A percentile compares a stretch with the other conserved stretches of the same genome.
These are phyloP conservation scores for Leptobrachium ailaonicum DNA, from an alignment of 2,113 vertebrate species.

Conservation along the genomic window DNA sequence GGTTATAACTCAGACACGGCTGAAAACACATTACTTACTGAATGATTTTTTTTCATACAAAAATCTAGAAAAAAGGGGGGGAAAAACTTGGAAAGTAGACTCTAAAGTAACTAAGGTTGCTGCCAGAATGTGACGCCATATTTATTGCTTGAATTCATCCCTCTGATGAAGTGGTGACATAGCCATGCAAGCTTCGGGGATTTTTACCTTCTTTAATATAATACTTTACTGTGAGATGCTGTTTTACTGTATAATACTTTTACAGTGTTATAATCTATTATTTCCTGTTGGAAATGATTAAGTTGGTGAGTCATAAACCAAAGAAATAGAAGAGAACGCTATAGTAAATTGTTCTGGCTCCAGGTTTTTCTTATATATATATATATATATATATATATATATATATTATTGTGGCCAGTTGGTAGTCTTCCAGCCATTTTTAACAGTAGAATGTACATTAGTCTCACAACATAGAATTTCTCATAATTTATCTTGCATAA, in stretches of 20 bases:
- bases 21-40: too few species aligned
- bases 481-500: too few species aligned
- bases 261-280: slow-evolving; percentile 33
- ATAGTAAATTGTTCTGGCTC: background rate
- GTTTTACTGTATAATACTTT: slow-evolving; percentile 13
- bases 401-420: background rate
- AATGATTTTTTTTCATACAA: too few species aligned
- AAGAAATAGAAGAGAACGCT: slow-evolving; percentile 24
- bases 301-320: slow-evolving; percentile 21
- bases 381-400: background rate
- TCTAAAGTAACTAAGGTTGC: background rate
- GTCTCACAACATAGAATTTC: too few species aligned
- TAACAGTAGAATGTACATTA: too few species aligned
- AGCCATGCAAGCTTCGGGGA: background rate
- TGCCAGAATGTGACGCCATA: slow-evolving; percentile 12
- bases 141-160: background rate
- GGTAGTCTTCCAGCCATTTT: background rate
- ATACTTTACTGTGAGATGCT: slow-evolving; percentile 8
- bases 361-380: background rate
- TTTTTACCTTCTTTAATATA: slow-evolving; percentile 19
- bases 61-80: too few species aligned
- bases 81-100: too few species aligned
- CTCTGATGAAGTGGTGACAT: slow-evolving; percentile 12
- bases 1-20: too few species aligned
- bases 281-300: slow-evolving; percentile 39